Base-by-base conservation (phyloP, 64 coral and sea anemone species). In the Hydrozoanthus tunicans region DNA sequence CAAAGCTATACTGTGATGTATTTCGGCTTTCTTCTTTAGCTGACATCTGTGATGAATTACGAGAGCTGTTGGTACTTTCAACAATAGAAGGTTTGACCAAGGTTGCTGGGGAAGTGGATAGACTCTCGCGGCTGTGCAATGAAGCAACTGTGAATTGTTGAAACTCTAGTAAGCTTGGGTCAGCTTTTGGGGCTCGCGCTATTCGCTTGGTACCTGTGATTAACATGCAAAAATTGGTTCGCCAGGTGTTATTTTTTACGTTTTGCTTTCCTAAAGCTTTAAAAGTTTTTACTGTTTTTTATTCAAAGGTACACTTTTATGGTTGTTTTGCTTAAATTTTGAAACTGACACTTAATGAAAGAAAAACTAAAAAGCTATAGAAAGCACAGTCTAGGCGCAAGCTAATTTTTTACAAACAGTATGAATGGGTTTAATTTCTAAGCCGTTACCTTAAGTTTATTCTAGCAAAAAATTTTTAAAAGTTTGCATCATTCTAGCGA, bases 161-260 rank as follows among this genome's bases (percentile, higher is more conserved):
- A 88, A 73, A 72, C 56, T 70, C 54, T 75, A 55, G 70, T 74
- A 88, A 59, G 57, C 84, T 88, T 51, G 68, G 68, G 15, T 88
- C 84, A 20, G 25, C 84, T 88, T 73, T 88, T 59, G 84, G 55
- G 12, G 84, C 84, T 74, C 84, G 84, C 56, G 24, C 56, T 59
- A 88, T 88, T 72, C 84, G 68, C 56, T 88, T 88, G 55, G 55
- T 72, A 75, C 69, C 84, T 88, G 68, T 58, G 17, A 57, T 88
- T 88, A 32, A 53, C 27, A 61, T 43, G 55, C 23, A 73, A 61
- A 62, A 61, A 62, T 1, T 59, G 6, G 54, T 9, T 53, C 17
- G 20, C 6, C 3, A 77, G 75, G 2, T 77, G 43, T 5, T 73
- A 64, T 73, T 11, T 86, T 81, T 17, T 57, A 58, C 17, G 14